A percentile compares a stretch with the other conserved stretches of the same genome.
These are phyloP conservation scores for Capitulum mitella DNA, from an alignment of 2,888 invertebrate genomes.

Conservation along the genomic window DNA sequence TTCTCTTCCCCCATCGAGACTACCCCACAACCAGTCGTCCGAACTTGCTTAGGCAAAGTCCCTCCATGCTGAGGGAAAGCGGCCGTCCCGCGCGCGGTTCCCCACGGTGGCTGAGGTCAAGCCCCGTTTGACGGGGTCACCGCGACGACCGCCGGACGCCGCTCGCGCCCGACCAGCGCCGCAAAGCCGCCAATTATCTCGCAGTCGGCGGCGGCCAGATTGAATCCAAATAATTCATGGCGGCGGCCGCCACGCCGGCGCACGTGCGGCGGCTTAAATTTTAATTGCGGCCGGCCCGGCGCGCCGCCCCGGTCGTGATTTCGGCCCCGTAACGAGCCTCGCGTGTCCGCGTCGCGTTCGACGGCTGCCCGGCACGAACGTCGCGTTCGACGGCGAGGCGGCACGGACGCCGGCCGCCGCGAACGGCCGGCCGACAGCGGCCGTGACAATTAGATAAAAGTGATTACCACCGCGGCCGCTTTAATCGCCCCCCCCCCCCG, in stretches of 20 bases:
- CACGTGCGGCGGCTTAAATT: slow-evolving; percentile 18
- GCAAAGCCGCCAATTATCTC: not conserved
- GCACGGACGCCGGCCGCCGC: not conserved
- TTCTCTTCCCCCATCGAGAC: no score
- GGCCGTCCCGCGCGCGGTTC: no score
- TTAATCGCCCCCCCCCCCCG: not conserved
- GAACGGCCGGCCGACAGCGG: not conserved
- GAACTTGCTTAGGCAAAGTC: no score
- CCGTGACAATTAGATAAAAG: slow-evolving; percentile 22
- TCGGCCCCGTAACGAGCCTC: not conserved
- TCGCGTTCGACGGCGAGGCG: not conserved
- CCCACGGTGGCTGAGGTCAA: no score
- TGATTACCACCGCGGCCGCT: not conserved
- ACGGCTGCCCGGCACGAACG: not conserved
- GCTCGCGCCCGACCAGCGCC: not conserved
- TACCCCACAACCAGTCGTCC: no score
- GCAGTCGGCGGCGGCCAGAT: not conserved
- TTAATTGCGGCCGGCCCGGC: slow-evolving; percentile 2
- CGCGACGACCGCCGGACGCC: no score
- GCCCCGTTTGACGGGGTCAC: no score
- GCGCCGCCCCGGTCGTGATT: slow-evolving; percentile 7
- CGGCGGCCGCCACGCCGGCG: not conserved
- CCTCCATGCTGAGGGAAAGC: no score
- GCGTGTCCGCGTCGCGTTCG: slow-evolving; percentile 14
- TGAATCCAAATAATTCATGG: slow-evolving; percentile 8